Conservation (phyloP, 2,113 vertebrate genomes). For the Pedionomus torquatus region DNA sequence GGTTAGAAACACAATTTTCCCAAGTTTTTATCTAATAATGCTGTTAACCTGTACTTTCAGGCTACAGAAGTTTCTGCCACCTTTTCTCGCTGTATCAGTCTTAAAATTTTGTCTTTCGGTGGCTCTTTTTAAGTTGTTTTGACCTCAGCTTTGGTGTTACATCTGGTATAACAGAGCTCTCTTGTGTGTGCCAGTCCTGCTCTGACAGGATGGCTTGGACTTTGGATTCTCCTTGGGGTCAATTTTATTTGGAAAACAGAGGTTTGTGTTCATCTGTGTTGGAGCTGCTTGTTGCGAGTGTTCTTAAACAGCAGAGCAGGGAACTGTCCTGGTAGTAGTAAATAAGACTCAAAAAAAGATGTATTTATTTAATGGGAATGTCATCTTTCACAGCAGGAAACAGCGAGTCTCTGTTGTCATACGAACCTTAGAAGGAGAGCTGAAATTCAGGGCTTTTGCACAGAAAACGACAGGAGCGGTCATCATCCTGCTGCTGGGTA, state of each 20-base stretch:
- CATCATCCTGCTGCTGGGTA: neutral
- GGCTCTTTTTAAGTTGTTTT: neutral
- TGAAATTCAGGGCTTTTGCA: neutral
- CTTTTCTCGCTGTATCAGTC: neutral
- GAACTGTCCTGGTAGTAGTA: neutral
- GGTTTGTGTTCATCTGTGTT: neutral
- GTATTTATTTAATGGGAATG: neutral
- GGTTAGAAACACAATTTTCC: neutral
- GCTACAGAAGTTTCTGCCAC: neutral
- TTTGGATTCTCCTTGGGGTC: neutral
- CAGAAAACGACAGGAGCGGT: neutral
- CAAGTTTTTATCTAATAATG: neutral
- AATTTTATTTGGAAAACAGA: neutral
- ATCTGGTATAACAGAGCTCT: neutral
- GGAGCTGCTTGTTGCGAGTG: neutral
- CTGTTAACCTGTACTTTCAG: neutral
- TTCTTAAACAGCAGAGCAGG: neutral
- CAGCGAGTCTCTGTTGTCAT: neutral
- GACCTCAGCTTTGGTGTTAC: neutral
- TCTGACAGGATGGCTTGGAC: neutral
- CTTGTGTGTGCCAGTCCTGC: neutral
- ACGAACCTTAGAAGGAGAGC: neutral
- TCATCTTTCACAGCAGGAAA: conserved; percentile 2
- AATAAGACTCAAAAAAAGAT: neutral
- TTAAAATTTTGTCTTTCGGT: neutral